Conservation (phyloP, 2,888 invertebrate genomes). For the Colostygia pectinataria region DNA sequence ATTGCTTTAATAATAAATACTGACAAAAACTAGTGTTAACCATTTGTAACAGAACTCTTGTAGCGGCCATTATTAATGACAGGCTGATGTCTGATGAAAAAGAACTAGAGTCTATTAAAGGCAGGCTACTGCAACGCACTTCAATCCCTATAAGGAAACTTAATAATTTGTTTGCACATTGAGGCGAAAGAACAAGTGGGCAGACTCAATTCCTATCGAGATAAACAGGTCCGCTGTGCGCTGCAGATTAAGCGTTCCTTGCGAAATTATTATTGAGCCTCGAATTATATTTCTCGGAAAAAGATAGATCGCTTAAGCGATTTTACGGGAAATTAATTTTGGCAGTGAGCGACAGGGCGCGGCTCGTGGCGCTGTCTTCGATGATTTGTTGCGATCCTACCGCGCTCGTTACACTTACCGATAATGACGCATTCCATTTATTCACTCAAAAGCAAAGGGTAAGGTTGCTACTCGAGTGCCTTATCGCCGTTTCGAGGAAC, state of each 20-base stretch:
- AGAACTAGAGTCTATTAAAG: conserved; percentile 54
- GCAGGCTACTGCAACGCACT: conserved; percentile 53
- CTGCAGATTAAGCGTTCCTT: conserved; percentile 65
- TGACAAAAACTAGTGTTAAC: conserved; percentile 54
- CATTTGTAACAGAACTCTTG: conserved; percentile 55
- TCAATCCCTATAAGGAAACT: conserved; percentile 61
- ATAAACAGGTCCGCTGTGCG: conserved; percentile 60
- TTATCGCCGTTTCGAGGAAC: conserved; percentile 59
- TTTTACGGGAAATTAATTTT: conserved; percentile 80
- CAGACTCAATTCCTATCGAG: conserved; percentile 56
- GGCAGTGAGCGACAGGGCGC: conserved; percentile 73
- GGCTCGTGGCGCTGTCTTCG: conserved; percentile 45
- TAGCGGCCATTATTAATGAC: conserved; percentile 61
- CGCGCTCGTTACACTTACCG: conserved; percentile 64
- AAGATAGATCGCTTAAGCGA: conserved; percentile 77
- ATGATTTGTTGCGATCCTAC: conserved; percentile 72
- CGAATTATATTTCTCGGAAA: conserved; percentile 74
- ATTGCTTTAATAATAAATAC: conserved; percentile 38
- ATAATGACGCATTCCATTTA: conserved; percentile 75
- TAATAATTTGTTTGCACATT: conserved; percentile 71
- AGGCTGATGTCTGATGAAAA: conserved; percentile 51
- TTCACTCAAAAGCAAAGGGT: conserved; percentile 62
- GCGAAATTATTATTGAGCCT: conserved; percentile 64
- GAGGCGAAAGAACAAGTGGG: conserved; percentile 54
- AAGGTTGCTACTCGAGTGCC: conserved; percentile 59